Conservation (phyloP, 2,888 invertebrate species). For the Lasioglossum figueresi region DNA sequence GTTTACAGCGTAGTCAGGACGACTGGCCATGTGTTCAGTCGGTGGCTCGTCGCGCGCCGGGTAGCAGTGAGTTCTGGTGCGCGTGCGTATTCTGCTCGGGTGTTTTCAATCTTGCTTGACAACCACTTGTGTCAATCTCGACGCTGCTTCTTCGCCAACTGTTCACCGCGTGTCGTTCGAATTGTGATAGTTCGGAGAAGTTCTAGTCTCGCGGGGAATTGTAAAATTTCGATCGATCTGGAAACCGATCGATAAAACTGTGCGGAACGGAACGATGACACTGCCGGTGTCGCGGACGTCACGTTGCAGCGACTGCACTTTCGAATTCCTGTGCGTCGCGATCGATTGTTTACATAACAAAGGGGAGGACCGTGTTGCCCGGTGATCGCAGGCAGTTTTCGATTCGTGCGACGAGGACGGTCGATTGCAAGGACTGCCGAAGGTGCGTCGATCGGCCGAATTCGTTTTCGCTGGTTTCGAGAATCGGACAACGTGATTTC, state of each 20-base stretch:
- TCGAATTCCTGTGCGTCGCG: not conserved
- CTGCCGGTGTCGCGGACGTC: not conserved
- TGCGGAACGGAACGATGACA: slow-evolving; percentile 35
- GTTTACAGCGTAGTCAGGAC: slow-evolving; percentile 80
- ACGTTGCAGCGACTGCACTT: not conserved
- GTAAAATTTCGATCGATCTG: not conserved
- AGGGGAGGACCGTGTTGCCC: not conserved
- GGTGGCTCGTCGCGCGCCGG: slow-evolving; percentile 71
- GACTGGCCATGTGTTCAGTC: slow-evolving; percentile 81
- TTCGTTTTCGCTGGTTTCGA: not conserved
- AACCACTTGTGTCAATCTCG: slow-evolving; percentile 6
- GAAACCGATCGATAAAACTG: not conserved
- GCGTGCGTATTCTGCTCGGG: not conserved
- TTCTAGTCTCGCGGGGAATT: no score
- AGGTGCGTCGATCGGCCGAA: not conserved
- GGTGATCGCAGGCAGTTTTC: not conserved
- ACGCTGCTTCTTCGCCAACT: not conserved
- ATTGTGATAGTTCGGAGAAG: not conserved
- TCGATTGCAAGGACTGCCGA: slow-evolving; percentile 1
- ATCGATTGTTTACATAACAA: slow-evolving; percentile 11
- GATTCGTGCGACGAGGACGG: not conserved
- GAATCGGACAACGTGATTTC: slow-evolving; percentile 14
- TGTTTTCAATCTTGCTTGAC: slow-evolving; percentile 18
- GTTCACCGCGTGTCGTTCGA: not conserved
- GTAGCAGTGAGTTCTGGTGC: slow-evolving; percentile 23